Percentiles rank a stretch among this genome's conserved stretches.
Conservation (phyloP, 1,140 invertebrate genomes). For the Steinernema feltiae region DNA sequence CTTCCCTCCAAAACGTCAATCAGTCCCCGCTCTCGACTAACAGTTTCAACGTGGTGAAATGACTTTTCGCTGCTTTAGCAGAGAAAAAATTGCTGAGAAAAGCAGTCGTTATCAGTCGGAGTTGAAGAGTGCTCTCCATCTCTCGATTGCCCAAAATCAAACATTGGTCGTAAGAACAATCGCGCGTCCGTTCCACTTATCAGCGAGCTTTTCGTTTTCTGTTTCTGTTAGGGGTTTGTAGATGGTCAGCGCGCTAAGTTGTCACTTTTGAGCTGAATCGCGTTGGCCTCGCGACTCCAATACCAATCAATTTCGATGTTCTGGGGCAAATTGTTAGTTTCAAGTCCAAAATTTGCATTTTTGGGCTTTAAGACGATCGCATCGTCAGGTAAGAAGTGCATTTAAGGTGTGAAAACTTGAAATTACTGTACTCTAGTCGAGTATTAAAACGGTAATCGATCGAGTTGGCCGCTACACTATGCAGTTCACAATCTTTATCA, state of each 20-base stretch:
- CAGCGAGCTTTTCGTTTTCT: not conserved
- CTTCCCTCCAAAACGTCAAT: no score
- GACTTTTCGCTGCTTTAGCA: not conserved
- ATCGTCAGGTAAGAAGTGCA: not conserved
- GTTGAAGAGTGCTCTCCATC: not conserved
- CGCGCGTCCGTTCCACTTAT: not conserved
- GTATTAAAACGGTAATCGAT: not conserved
- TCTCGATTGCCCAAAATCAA: no score
- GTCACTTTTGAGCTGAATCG: not conserved
- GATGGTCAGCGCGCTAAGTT: not conserved
- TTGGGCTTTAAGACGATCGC: no score
- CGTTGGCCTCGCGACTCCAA: no score
- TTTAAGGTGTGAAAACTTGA: not conserved
- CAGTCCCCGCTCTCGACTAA: not conserved
- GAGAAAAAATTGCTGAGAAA: conserved; percentile 12
- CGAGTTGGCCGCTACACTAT: conserved; percentile 1
- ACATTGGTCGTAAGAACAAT: not conserved
- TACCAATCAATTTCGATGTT: no score
- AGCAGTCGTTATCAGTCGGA: not conserved
- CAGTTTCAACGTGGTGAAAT: not conserved
- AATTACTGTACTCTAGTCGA: not conserved
- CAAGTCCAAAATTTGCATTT: no score
- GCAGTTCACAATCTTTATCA: conserved; percentile 1
- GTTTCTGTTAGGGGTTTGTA: not conserved
- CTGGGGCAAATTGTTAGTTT: no score